Evolutionary conservation across 37 sponge, comb jelly and placozoan species (phyloP).

Genomic region (Halichondria panicea): DNA sequence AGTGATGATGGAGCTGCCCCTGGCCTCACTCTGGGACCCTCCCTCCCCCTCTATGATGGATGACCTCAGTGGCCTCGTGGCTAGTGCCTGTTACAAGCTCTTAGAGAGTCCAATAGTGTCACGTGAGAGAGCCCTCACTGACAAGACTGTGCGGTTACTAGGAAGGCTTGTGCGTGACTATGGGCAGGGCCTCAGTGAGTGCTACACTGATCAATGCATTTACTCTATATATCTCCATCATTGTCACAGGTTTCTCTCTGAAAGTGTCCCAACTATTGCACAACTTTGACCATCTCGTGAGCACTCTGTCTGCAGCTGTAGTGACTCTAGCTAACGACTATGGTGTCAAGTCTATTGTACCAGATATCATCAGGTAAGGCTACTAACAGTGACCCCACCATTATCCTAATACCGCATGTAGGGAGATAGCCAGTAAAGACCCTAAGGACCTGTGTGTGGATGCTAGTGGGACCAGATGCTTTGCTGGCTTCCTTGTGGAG

Average conservation of each 20-base stretch:
- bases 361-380: neutral
- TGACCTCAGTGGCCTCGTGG: slow-evolving; percentile 57
- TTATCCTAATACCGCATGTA: neutral
- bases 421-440: slow-evolving; percentile 76
- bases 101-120: slow-evolving; percentile 65
- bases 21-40: slow-evolving; percentile 75
- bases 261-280: slow-evolving; percentile 90
- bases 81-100: slow-evolving; percentile 84
- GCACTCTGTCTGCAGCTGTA: slow-evolving; percentile 56
- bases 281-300: slow-evolving; percentile 82
- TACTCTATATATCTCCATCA: neutral
- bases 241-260: slow-evolving; percentile 69
- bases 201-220: neutral
- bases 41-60: slow-evolving; percentile 64
- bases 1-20: slow-evolving; percentile 52
- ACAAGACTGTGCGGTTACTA: slow-evolving; percentile 64
- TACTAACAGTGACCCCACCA: neutral
- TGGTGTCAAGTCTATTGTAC: neutral
- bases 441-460: slow-evolving; percentile 81
- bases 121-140: slow-evolving; percentile 60
- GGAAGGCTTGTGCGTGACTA: slow-evolving; percentile 68
- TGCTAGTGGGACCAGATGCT: slow-evolving; percentile 73
- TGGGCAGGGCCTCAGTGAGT: slow-evolving; percentile 79
- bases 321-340: neutral
- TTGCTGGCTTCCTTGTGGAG: slow-evolving; percentile 76